These are phyloP conservation scores for Physella acuta DNA, from an alignment of 1,140 invertebrate genomes.

Conservation along the genomic window DNA sequence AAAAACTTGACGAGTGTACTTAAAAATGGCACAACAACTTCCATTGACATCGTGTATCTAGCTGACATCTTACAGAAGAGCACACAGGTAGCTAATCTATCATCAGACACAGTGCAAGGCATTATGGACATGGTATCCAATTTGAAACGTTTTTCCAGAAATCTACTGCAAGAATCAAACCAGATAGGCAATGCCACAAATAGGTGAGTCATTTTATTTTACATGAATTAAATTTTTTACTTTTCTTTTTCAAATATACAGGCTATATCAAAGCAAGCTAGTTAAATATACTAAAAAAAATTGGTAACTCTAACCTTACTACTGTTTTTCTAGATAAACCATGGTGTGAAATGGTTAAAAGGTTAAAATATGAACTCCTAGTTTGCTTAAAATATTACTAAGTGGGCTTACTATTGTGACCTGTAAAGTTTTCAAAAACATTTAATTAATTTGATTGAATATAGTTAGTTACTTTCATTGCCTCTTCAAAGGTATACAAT, in stretches of 20 bases:
- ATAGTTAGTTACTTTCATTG: too few relatives aligned
- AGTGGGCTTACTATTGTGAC: too few relatives aligned
- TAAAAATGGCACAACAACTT: neutral
- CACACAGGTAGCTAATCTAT: neutral
- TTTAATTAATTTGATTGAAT: too few relatives aligned
- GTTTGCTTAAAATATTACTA: too few relatives aligned
- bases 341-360: neutral
- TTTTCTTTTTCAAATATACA: neutral
- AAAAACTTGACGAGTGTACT: neutral
- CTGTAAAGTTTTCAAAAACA: too few relatives aligned
- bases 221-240: neutral
- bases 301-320: neutral
- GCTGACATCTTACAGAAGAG: conserved; percentile 7
- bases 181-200: neutral
- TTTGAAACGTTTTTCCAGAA: neutral
- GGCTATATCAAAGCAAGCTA: neutral
- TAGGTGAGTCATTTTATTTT: neutral
- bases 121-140: neutral
- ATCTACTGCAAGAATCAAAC: neutral
- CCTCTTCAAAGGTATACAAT: too few relatives aligned
- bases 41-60: neutral
- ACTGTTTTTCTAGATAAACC: neutral
- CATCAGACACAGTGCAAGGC: neutral
- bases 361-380: neutral
- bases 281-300: neutral